Evolutionary conservation across 2,888 invertebrate genomes (phyloP), one percentile per base, ranked within the genome.

Genomic region (Mimumesa dahlbomi): DNA sequence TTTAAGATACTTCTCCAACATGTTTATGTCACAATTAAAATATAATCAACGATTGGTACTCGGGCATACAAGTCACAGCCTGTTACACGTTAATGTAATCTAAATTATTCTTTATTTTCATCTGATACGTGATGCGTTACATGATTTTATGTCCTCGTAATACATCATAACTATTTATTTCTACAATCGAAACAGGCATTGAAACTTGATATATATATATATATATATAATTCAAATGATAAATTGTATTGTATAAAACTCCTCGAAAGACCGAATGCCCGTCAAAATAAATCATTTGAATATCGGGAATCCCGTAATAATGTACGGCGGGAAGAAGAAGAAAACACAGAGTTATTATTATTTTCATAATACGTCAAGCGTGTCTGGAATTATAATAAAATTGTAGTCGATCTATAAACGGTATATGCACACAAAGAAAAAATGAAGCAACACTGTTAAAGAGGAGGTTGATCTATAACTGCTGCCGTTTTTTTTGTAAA

Each of bases 391-490:
- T 43, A 48, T 59, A 54, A 45, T 45, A 25, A 40, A 42, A 48
- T 36, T 25, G 53, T 57, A 62, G 31, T 53, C 50, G 18, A 49
- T 21, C 58, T 36, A 45, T 73, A 38, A 22, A 62, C 48, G n/a
- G 18, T 50, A 64, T 31, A 45, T 77, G 69, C 73, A 71, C 73
- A 66, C 64, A 67, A 46, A 49, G 29, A 43, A 59, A 56, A 45
- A 6, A 48, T 70, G 29, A 31, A 65, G 56, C 46, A 65, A 67
- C 59, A 71, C 62, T 70, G 75, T 82, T 77, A 70, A 77, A 59
- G 75, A 81, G 52, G 75, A 79, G 77, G 71, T 80, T 63, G 77
- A 77, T 83, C 81, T 81, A 73, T 73, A 75, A 70, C 43, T 57
- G 74, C 61, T 64, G 59, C 53, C 64, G 71, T 59, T 58, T 66